A percentile compares a stretch with the other conserved stretches of the same genome.
phyloP scores from a whole-genome alignment of 1,140 invertebrate genomes.

The Zeugodacus cucurbitae region DNA sequence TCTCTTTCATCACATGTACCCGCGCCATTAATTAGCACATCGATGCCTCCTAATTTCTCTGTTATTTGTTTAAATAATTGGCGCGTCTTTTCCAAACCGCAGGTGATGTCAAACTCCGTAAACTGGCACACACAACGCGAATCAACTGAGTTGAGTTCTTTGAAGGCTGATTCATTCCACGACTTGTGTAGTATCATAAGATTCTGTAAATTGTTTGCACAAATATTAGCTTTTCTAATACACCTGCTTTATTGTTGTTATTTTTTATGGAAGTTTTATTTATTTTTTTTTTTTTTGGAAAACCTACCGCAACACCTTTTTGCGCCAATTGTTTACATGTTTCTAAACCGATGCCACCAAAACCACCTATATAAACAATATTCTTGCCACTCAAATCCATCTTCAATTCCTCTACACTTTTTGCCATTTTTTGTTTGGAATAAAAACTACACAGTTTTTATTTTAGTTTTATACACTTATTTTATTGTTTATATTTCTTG shows the following conservation, averaged over 20 bases:
- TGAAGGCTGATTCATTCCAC: not conserved
- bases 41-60: conserved; percentile 60
- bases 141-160: not conserved
- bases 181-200: not conserved
- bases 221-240: not conserved
- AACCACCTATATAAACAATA: conserved; percentile 62
- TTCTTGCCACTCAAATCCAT: conserved; percentile 60
- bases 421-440: not conserved
- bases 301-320: conserved; percentile 61
- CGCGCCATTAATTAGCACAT: conserved; percentile 60
- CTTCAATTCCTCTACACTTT: conserved; percentile 19
- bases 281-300: not conserved
- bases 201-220: not conserved
- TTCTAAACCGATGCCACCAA: conserved; percentile 59
- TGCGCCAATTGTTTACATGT: conserved; percentile 60
- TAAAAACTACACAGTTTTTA: not conserved
- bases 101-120: not conserved
- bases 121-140: not conserved
- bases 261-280: not conserved
- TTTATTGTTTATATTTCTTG: not conserved
- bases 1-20: conserved; percentile 56
- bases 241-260: not conserved
- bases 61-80: conserved; percentile 45
- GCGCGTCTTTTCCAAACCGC: not conserved
- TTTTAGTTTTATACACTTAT: not conserved